Percentiles rank a stretch among this genome's conserved stretches.
Evolutionary conservation across 2,797 vertebrate species (phyloP).

Genomic region (Dermochelys coriacea): DNA sequence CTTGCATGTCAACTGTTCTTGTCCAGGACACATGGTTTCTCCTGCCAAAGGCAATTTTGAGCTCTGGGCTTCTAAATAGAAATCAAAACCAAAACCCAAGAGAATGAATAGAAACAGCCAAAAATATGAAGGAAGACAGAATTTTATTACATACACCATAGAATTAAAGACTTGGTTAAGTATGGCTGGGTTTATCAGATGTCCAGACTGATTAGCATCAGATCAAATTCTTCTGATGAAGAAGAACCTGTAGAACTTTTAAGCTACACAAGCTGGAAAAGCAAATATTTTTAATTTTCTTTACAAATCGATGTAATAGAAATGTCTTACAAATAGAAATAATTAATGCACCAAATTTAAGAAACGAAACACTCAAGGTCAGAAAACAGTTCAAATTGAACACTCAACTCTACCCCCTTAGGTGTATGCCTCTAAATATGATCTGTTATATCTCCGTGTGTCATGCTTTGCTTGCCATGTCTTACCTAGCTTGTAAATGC

Average conservation of each 20-base stretch:
- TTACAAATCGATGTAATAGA: conserved; percentile 35
- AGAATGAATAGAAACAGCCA: neutral
- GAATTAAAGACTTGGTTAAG: neutral
- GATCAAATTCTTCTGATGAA: neutral
- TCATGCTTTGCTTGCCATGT: neutral
- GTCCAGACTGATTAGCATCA: conserved; percentile 5
- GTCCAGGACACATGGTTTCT: neutral
- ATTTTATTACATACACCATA: neutral
- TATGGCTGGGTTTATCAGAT: neutral
- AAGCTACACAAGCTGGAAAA: neutral
- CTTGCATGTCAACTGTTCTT: neutral
- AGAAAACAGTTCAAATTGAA: neutral
- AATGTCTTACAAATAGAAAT: conserved; percentile 12
- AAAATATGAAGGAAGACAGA: neutral
- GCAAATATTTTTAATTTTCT: neutral
- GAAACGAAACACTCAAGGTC: neutral
- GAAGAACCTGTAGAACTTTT: neutral
- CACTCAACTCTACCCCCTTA: neutral
- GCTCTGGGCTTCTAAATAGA: neutral
- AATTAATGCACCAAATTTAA: neutral
- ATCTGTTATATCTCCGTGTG: neutral
- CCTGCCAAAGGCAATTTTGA: neutral
- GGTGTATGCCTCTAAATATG: neutral
- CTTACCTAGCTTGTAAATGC: neutral
- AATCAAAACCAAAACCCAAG: rapidly evolving